Base-by-base conservation (phyloP, 2,797 vertebrate genomes). In the Carcharodon carcharias region DNA sequence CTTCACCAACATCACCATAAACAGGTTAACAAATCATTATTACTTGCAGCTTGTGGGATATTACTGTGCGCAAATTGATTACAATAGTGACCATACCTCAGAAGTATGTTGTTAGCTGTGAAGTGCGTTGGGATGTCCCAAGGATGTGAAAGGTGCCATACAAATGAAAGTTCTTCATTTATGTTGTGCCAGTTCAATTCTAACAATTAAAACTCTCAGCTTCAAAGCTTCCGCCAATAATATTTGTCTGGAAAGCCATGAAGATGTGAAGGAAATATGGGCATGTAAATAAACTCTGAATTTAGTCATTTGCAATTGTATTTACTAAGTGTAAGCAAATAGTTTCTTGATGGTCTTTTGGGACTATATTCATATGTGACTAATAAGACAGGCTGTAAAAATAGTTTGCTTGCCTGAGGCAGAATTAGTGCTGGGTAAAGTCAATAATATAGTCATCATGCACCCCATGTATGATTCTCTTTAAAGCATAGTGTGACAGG, bases 261-360 rank as follows among this genome's bases (percentile, higher is more conserved):
- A 23, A 35, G 23, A 4, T 7, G 65, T 93, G 61, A 0, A 9
- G n/a, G 89, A 18, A n/a, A 63, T 40, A n/a, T 40, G 61, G 5
- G 3, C 18, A 45, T 67, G 35, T 9, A 65, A 91, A 65, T 67
- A 67, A 93, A 45, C 63, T 93, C n/a, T 65, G n/a, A 21, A 58
- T 89, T 35, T 56, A 88, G 89, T 61, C 58, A 92, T 63, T 93
- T 67, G 91, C 45, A 67, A 67, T 63, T 93, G n/a, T 92, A 23
- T 65, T 93, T 93, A 40, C 63, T 26, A 7, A 45, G 21, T 45
- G 61, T 45, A 35, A 92, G 65, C 61, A n/a, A 61, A 63, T 23
- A n/a, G 61, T n/a, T 92, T 63, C 35, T 92, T 63, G n/a, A n/a
- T 63, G 35, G 45, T 93, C 61, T 67, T 93, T 45, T 93, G n/a